Percentiles rank a stretch among this genome's conserved stretches.
phyloP scores from a whole-genome alignment of 2,797 vertebrate species.

The Pseudochromis fuscus region DNA sequence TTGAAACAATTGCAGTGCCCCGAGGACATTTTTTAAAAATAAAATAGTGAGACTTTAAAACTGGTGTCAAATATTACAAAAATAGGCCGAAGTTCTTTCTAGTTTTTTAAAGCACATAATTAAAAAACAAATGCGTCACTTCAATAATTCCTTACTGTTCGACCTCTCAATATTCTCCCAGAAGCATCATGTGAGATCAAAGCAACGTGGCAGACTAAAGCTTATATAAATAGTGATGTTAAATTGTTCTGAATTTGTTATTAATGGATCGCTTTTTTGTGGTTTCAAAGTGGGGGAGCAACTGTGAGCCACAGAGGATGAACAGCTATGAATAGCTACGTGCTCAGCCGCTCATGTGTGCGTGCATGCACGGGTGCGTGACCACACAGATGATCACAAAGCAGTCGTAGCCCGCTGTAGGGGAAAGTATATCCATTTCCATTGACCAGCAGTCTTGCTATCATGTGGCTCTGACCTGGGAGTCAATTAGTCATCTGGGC shows the following conservation, averaged over 20 bases:
- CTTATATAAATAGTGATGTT: conserved; percentile 26
- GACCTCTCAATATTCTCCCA: conserved; percentile 28
- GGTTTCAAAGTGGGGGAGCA: conserved; percentile 48
- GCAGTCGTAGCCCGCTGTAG: conserved; percentile 53
- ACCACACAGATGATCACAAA: conserved; percentile 65
- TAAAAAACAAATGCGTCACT: conserved; percentile 29
- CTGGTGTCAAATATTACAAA: conserved; percentile 42
- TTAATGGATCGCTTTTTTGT: conserved; percentile 41
- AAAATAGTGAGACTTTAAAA: conserved; percentile 39
- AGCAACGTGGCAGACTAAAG: conserved; percentile 31
- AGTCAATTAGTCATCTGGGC: conserved; percentile 76
- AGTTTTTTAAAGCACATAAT: conserved; percentile 26
- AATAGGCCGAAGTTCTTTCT: conserved; percentile 4
- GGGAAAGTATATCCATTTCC: conserved; percentile 79
- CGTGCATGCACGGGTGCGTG: conserved; percentile 31
- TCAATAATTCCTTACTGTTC: conserved; percentile 35
- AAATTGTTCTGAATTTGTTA: conserved; percentile 44
- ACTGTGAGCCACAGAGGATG: conserved; percentile 31
- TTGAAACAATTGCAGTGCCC: conserved; percentile 25
- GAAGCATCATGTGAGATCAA: conserved; percentile 39
- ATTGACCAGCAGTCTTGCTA: conserved; percentile 72
- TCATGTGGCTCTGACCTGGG: conserved; percentile 74
- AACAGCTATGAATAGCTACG: conserved; percentile 51
- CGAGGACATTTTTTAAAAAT: conserved; percentile 21
- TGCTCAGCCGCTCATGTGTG: conserved; percentile 36